phyloP scores from a whole-genome alignment of 2,888 invertebrate species.

The Catocala sponsa region DNA sequence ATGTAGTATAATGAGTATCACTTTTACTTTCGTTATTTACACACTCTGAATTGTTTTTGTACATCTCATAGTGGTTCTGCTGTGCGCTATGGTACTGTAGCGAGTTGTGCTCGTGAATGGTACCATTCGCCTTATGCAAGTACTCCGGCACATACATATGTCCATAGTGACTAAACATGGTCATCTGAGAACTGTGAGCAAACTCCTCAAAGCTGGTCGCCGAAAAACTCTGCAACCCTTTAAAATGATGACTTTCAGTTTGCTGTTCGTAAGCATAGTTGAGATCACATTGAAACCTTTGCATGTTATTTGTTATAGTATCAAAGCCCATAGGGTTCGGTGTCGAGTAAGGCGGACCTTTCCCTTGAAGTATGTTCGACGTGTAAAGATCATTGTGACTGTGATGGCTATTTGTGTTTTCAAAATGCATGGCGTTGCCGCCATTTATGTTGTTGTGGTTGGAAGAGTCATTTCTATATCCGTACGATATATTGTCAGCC shows the following conservation, averaged over 20 bases:
- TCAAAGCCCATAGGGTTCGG: constrained; percentile 71
- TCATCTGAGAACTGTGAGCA: constrained; percentile 84
- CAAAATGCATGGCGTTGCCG: constrained; percentile 73
- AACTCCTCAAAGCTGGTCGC: constrained; percentile 86
- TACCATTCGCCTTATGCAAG: constrained; percentile 71
- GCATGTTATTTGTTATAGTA: constrained; percentile 71
- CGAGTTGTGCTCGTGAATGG: constrained; percentile 68
- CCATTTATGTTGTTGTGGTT: constrained; percentile 78
- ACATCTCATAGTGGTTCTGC: constrained; percentile 78
- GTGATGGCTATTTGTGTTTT: constrained; percentile 76
- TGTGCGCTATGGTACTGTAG: constrained; percentile 73
- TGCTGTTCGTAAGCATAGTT: constrained; percentile 80
- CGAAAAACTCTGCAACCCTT: constrained; percentile 81
- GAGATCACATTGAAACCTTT: constrained; percentile 82
- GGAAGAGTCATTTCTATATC: constrained; percentile 77
- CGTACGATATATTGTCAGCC: constrained; percentile 64
- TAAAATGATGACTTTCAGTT: constrained; percentile 70
- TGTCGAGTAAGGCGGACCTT: constrained; percentile 74
- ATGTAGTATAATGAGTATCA: constrained; percentile 89
- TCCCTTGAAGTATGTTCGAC: constrained; percentile 78
- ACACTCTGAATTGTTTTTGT: constrained; percentile 75
- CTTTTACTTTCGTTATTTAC: constrained; percentile 81
- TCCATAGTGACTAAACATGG: constrained; percentile 85
- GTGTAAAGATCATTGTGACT: constrained; percentile 80
- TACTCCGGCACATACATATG: constrained; percentile 83